These are phyloP conservation scores for Phataginus tetradactyla DNA, from an alignment of 2,797 vertebrate genomes.

Conservation along the genomic window DNA sequence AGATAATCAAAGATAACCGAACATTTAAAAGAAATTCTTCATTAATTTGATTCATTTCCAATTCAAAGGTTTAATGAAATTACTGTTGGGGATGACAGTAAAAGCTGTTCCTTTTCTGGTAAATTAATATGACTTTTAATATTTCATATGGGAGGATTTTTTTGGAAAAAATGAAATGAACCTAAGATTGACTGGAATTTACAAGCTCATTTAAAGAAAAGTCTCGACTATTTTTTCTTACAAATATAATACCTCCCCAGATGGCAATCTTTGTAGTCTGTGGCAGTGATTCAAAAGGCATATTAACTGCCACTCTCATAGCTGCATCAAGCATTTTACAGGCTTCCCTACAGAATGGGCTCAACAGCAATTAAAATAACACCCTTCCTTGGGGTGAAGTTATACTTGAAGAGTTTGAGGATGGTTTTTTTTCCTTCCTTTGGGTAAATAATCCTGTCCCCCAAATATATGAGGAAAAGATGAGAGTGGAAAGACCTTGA, in stretches of 20 bases:
- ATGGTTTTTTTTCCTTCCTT: conserved; percentile 75
- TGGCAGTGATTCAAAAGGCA: conserved; percentile 88
- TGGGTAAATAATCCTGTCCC: conserved; percentile 55
- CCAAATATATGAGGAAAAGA: conserved; percentile 56
- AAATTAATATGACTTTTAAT: conserved; percentile 81
- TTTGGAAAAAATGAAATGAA: conserved; percentile 72
- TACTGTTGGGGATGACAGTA: conserved; percentile 68
- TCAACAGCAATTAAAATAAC: conserved; percentile 85
- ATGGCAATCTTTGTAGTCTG: conserved; percentile 86
- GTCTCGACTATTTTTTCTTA: conserved; percentile 81
- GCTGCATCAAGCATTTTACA: conserved; percentile 80
- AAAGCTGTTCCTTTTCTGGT: conserved; percentile 73
- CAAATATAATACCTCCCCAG: conserved; percentile 87
- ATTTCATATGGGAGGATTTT: conserved; percentile 71
- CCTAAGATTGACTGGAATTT: conserved; percentile 82
- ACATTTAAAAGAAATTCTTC: not conserved
- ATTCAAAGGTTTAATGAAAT: conserved; percentile 69
- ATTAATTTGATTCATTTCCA: conserved; percentile 70
- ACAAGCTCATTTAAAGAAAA: conserved; percentile 86
- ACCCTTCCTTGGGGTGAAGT: conserved; percentile 77
- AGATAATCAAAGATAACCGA: not conserved
- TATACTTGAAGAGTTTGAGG: conserved; percentile 75
- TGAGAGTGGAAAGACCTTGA: not conserved
- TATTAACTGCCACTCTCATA: conserved; percentile 85
- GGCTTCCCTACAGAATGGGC: conserved; percentile 77